phyloP scores from a whole-genome alignment of 1,140 invertebrate species.

The Ridgeia piscesae region DNA sequence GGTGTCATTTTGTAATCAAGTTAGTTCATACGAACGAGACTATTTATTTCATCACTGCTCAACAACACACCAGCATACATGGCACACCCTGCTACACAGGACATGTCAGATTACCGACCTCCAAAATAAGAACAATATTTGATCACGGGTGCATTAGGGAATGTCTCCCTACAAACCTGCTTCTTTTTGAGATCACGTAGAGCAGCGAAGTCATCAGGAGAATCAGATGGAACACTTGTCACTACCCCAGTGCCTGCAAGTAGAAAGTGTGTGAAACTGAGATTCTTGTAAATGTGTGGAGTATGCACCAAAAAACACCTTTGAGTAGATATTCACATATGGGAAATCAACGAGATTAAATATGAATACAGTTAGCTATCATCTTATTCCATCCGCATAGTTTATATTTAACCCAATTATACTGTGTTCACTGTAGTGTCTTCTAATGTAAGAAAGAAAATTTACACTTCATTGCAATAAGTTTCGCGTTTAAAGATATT shows the following conservation, averaged over 20 bases:
- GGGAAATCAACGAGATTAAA: too few species aligned
- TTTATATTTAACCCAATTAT: too few species aligned
- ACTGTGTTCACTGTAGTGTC: too few species aligned
- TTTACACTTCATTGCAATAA: too few species aligned
- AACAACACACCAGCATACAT: background rate
- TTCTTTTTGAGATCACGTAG: conserved; percentile 95
- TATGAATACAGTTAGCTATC: too few species aligned
- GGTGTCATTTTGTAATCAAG: background rate
- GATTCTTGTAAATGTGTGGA: background rate
- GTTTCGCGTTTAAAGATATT: too few species aligned
- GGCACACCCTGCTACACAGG: background rate
- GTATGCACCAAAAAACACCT: background rate
- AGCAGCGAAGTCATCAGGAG: conserved; percentile 97
- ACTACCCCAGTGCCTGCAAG: conserved; percentile 85
- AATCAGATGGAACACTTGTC: conserved; percentile 97
- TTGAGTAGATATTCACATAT: background rate
- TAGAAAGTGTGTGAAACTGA: background rate
- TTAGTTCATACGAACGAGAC: background rate
- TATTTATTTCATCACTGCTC: background rate
- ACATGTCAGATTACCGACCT: background rate
- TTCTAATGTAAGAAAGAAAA: too few species aligned
- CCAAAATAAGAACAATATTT: too few species aligned
- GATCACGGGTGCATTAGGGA: too few species aligned
- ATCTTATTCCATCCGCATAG: too few species aligned
- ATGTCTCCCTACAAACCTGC: conserved; percentile 47